phyloP scores from a whole-genome alignment of 2,888 invertebrate genomes.

The Rhodophaea formosa region DNA sequence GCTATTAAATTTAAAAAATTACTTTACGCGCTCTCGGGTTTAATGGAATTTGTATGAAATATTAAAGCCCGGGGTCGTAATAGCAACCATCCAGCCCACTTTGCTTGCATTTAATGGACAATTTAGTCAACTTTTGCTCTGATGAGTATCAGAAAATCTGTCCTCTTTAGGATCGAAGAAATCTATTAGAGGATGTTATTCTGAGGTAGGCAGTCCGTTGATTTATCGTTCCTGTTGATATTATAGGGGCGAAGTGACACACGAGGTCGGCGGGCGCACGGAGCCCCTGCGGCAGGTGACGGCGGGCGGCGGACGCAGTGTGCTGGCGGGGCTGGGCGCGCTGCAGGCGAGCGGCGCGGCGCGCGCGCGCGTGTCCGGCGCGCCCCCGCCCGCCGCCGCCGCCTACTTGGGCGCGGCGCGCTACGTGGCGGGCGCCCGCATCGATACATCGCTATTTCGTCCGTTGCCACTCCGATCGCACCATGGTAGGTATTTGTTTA shows the following conservation, averaged over 20 bases:
- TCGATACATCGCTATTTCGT: conserved; percentile 73
- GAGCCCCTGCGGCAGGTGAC: conserved; percentile 29
- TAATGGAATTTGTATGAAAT: too few relatives aligned
- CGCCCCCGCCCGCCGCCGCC: conserved; percentile 84
- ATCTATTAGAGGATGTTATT: too few relatives aligned
- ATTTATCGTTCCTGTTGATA: background rate
- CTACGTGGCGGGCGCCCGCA: conserved; percentile 86
- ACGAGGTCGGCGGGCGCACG: conserved; percentile 32
- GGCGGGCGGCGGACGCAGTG: conserved; percentile 39
- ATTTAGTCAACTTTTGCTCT: too few relatives aligned
- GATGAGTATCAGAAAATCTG: too few relatives aligned
- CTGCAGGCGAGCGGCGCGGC: conserved; percentile 25
- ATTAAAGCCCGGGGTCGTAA: too few relatives aligned
- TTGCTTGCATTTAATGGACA: too few relatives aligned
- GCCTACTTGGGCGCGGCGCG: conserved; percentile 89
- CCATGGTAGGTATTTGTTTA: conserved; percentile 42
- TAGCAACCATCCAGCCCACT: too few relatives aligned
- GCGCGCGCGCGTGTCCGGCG: conserved; percentile 20
- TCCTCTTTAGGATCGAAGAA: too few relatives aligned
- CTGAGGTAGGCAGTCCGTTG: too few relatives aligned
- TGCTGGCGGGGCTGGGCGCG: conserved; percentile 28
- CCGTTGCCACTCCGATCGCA: conserved; percentile 60
- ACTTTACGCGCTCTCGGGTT: too few relatives aligned
- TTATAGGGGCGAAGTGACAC: conserved; percentile 60
- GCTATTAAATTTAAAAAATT: too few relatives aligned